These are phyloP conservation scores for Leucophenga montana DNA, from an alignment of 2,888 invertebrate genomes.

Conservation along the genomic window DNA sequence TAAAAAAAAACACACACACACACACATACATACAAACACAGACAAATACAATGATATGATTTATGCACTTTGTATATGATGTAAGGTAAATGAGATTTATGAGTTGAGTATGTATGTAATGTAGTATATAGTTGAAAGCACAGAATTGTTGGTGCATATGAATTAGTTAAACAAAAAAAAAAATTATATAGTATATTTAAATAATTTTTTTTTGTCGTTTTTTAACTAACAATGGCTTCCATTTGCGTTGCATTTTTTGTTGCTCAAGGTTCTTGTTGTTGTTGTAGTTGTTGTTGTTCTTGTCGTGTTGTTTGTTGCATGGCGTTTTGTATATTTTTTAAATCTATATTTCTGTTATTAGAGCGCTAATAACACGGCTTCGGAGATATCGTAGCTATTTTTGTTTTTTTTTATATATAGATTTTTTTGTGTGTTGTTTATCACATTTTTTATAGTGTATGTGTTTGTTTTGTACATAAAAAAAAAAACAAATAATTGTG, in stretches of 20 bases:
- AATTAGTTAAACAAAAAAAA: conserved; percentile 39
- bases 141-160: conserved; percentile 24
- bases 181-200: background rate
- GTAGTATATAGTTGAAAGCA: conserved; percentile 21
- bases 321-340: too few species aligned
- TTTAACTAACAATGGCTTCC: conserved; percentile 51
- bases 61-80: too few species aligned
- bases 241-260: conserved; percentile 54
- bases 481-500: conserved; percentile 50
- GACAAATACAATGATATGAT: background rate
- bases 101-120: conserved; percentile 29
- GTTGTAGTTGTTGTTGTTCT: conserved; percentile 37
- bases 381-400: conserved; percentile 72
- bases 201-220: conserved; percentile 19
- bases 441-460: conserved; percentile 44
- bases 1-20: background rate
- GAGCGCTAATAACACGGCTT: conserved; percentile 72
- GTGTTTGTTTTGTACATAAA: conserved; percentile 62
- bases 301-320: conserved; percentile 35
- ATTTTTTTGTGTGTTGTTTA: too few species aligned
- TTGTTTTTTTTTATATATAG: conserved; percentile 41
- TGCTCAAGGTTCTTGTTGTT: conserved; percentile 47
- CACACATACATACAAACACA: conserved; percentile 22
- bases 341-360: conserved; percentile 46
- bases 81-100: conserved; percentile 25